Conservation (phyloP, 2,797 vertebrate genomes). For the Diplodus puntazzo region DNA sequence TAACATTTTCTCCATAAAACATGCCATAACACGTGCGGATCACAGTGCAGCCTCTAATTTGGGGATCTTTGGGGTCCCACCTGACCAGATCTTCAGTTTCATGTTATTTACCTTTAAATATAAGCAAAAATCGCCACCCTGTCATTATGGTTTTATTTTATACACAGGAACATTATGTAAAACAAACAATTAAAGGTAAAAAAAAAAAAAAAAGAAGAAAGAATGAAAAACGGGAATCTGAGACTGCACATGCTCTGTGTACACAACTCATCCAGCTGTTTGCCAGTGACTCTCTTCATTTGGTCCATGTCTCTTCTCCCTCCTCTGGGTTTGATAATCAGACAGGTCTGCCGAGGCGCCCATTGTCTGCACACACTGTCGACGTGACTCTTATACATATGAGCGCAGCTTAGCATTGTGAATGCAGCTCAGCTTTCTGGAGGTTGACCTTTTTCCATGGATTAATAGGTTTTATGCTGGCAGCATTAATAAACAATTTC, state of each 20-base stretch:
- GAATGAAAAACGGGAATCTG: too few relatives aligned
- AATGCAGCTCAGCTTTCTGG: constrained; percentile 74
- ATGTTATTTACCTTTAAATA: neutral
- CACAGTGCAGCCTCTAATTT: neutral
- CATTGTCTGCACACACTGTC: constrained; percentile 65
- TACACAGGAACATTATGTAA: neutral
- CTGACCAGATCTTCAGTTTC: neutral
- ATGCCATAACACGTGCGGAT: neutral
- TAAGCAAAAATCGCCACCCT: neutral
- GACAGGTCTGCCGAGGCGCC: constrained; percentile 65
- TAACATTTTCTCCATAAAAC: neutral
- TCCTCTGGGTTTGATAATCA: constrained; percentile 72
- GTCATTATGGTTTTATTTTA: constrained; percentile 6
- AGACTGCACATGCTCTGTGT: constrained; percentile 23
- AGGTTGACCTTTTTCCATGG: constrained; percentile 82
- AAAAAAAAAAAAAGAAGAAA: too few relatives aligned
- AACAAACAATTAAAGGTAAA: neutral
- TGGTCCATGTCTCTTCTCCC: constrained; percentile 49
- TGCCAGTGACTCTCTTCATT: constrained; percentile 40
- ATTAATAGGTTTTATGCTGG: constrained; percentile 84
- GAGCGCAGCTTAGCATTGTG: constrained; percentile 68
- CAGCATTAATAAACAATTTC: constrained; percentile 86
- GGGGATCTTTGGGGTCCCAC: neutral
- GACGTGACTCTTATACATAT: constrained; percentile 79
- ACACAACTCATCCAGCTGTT: constrained; percentile 59